Conservation (phyloP, 1,140 invertebrate genomes). For the Melitaea cinxia region DNA sequence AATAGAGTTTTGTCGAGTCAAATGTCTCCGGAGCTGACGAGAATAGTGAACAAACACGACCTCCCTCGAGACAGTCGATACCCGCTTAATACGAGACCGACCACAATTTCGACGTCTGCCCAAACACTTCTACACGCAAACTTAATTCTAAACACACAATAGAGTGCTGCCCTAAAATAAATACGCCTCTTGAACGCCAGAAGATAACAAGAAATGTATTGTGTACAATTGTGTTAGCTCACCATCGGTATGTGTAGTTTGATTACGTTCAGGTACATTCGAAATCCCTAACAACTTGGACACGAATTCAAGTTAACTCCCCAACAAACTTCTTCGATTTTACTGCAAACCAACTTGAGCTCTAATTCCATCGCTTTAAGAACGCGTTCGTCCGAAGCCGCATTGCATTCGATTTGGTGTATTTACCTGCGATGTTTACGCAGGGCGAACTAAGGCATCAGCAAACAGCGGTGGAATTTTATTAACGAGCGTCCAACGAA, state of each 20-base stretch:
- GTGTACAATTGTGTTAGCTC: not conserved
- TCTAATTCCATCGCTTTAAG: conserved; percentile 16
- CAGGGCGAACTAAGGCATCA: conserved; percentile 40
- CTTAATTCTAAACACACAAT: not conserved
- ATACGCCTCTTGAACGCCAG: not conserved
- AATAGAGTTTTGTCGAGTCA: conserved; percentile 51
- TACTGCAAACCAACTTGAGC: conserved; percentile 13
- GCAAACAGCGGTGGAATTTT: conserved; percentile 49
- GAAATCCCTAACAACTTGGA: conserved; percentile 55
- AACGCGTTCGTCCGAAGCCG: not conserved
- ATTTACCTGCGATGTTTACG: conserved; percentile 53
- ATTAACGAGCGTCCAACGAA: conserved; percentile 46
- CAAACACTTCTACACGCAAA: not conserved
- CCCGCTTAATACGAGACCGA: conserved; percentile 34
- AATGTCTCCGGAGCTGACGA: conserved; percentile 44
- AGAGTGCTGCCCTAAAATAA: conserved; percentile 12
- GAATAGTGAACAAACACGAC: conserved; percentile 49
- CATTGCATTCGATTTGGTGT: conserved; percentile 36
- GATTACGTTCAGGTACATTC: conserved; percentile 43
- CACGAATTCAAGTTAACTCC: conserved; percentile 58
- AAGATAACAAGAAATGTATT: conserved; percentile 24
- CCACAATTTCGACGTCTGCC: conserved; percentile 24
- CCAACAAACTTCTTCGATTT: conserved; percentile 32
- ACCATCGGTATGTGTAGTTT: not conserved
- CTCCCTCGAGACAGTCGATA: conserved; percentile 46